Conservation (phyloP, 2,113 vertebrate genomes). For the Menura novaehollandiae region DNA sequence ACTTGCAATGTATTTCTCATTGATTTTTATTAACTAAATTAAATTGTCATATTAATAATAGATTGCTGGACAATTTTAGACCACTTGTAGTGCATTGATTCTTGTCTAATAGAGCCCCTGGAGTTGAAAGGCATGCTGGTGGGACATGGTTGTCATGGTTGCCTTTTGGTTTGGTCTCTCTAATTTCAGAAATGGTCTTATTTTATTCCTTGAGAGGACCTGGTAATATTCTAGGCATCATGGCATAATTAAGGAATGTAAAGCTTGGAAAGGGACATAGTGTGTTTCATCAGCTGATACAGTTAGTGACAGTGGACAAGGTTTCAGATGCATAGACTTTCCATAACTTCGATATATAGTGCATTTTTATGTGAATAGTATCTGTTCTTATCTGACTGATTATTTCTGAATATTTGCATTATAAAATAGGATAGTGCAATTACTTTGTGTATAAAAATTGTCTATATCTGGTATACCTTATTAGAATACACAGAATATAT, state of each 20-base stretch:
- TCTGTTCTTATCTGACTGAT: constrained; percentile 34
- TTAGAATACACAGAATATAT: constrained; percentile 48
- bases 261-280: neutral
- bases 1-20: neutral
- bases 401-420: constrained; percentile 63
- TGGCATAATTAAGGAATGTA: neutral
- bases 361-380: constrained; percentile 44
- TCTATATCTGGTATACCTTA: constrained; percentile 58
- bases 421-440: constrained; percentile 54
- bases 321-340: neutral
- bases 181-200: neutral
- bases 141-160: neutral
- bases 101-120: neutral
- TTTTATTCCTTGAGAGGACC: constrained; percentile 17
- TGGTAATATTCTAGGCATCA: neutral
- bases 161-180: neutral
- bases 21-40: neutral
- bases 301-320: neutral
- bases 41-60: neutral
- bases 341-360: constrained; percentile 1
- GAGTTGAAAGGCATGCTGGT: neutral
- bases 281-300: neutral
- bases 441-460: constrained; percentile 67
- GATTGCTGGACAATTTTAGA: neutral
- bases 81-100: neutral